phyloP scores from a whole-genome alignment of 2,888 invertebrate species.

The Plebejus argus region DNA sequence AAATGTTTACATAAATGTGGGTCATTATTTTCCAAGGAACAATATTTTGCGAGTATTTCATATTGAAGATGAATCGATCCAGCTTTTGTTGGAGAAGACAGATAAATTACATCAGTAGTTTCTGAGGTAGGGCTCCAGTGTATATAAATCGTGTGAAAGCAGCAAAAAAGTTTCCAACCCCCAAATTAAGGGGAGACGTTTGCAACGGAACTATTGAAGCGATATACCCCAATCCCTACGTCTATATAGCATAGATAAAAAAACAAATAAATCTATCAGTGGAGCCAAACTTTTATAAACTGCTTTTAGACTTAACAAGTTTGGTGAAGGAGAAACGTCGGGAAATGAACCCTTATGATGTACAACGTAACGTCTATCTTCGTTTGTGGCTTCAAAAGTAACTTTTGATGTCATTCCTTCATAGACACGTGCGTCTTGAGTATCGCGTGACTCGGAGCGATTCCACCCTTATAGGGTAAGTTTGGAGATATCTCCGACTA shows the following conservation, averaged over 20 bases:
- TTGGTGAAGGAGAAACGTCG: neutral
- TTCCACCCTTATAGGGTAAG: constrained; percentile 53
- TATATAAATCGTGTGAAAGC: neutral
- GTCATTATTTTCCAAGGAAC: neutral
- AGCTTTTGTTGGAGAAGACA: neutral
- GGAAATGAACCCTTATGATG: constrained; percentile 6
- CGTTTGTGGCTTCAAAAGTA: neutral
- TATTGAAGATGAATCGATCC: neutral
- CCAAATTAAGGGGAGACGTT: constrained; percentile 13
- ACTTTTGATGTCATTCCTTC: constrained; percentile 22
- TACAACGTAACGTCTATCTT: constrained; percentile 4
- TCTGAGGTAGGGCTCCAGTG: neutral
- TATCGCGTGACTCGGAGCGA: constrained; percentile 47
- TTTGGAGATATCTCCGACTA: constrained; percentile 67
- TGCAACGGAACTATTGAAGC: constrained; percentile 11
- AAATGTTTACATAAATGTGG: neutral
- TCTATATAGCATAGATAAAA: constrained; percentile 13
- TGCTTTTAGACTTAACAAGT: constrained; percentile 17
- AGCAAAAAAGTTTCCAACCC: constrained; percentile 15
- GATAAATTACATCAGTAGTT: neutral
- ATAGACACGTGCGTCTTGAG: constrained; percentile 18
- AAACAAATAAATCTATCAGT: constrained; percentile 22
- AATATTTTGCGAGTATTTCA: neutral
- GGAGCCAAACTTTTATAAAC: constrained; percentile 22
- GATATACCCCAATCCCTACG: constrained; percentile 12